Evolutionary conservation across 2,888 invertebrate genomes (phyloP), one percentile per base, ranked within the genome.

Genomic region (Aporophyla lueneburgensis): DNA sequence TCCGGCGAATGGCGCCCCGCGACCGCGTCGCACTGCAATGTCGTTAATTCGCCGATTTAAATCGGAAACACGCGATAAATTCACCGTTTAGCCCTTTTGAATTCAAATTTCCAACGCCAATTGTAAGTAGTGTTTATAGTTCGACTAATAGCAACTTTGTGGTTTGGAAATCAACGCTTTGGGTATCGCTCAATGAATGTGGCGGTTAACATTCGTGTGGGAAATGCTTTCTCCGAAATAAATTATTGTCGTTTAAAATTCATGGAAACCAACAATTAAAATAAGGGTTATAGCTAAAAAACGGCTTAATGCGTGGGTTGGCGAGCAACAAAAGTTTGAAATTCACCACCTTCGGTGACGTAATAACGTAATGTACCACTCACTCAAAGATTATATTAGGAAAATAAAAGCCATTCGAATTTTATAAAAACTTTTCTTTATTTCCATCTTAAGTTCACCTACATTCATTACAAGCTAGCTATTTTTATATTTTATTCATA

Each of bases 21-120:
- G 89, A 88, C 87, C 90, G 90, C 86, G 88, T 84, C 89, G 88
- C 87, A 71, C 84, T 88, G 91, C 93, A 91, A 92, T 92, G 94
- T 93, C 94, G 95, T 95, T 96, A 95, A 96, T 96, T 94, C 93
- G 94, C 89, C 94, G 95, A 95, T 95, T 96, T 94, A 94, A 95
- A 95, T 96, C 95, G 95, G 94, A 94, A 95, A 94, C 95, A 94
- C 92, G 95, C 95, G 93, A 95, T 96, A 95, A 95, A 95, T 96
- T 95, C 89, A 87, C 90, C 94, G 91, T 93, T 95, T 94, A 94
- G 91, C 93, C 94, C 93, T 93, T 94, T 93, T 93, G 93, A 92
- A 93, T 94, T 92, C 93, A 91, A 92, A 93, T 90, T 91, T 86
- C 88, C 81, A 88, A 89, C 89, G 77, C 88, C 82, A 91, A 91